phyloP scores from a whole-genome alignment of 2,888 invertebrate genomes.

The Leptinotarsa rubiginosa region DNA sequence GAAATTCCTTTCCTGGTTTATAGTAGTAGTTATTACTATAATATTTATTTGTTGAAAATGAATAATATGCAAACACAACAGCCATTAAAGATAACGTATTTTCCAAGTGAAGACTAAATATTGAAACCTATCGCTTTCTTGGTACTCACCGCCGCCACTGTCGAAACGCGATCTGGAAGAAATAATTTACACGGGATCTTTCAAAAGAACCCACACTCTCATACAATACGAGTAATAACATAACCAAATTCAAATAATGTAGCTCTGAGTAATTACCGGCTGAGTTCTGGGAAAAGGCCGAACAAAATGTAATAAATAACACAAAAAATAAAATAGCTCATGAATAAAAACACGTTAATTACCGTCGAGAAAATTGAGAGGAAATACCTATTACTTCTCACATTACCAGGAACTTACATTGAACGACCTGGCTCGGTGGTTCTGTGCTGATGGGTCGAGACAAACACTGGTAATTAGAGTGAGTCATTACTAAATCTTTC shows the following conservation, averaged over 20 bases:
- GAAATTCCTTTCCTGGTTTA: too few relatives aligned
- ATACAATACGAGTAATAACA: constrained; percentile 6
- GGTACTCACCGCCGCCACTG: too few relatives aligned
- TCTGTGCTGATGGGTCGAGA: not conserved
- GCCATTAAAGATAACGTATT: too few relatives aligned
- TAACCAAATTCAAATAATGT: constrained; percentile 23
- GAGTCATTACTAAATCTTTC: not conserved
- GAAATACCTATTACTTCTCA: constrained; percentile 35
- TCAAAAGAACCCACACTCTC: not conserved
- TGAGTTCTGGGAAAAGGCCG: constrained; percentile 23
- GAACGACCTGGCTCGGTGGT: not conserved
- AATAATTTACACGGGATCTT: too few relatives aligned
- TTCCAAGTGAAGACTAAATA: too few relatives aligned
- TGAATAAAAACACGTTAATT: constrained; percentile 34
- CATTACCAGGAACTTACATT: constrained; percentile 30
- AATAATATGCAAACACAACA: too few relatives aligned
- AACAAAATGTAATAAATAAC: constrained; percentile 28
- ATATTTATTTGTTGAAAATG: too few relatives aligned
- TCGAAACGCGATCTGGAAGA: too few relatives aligned
- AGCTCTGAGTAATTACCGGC: constrained; percentile 23
- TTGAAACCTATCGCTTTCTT: too few relatives aligned
- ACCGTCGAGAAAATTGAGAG: constrained; percentile 26
- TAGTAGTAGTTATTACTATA: too few relatives aligned
- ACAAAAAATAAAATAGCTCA: constrained; percentile 24
- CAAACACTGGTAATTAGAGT: constrained; percentile 5